Evolutionary conservation across 2,888 invertebrate species (phyloP).

Genomic region (Microctonus hyperodae): DNA sequence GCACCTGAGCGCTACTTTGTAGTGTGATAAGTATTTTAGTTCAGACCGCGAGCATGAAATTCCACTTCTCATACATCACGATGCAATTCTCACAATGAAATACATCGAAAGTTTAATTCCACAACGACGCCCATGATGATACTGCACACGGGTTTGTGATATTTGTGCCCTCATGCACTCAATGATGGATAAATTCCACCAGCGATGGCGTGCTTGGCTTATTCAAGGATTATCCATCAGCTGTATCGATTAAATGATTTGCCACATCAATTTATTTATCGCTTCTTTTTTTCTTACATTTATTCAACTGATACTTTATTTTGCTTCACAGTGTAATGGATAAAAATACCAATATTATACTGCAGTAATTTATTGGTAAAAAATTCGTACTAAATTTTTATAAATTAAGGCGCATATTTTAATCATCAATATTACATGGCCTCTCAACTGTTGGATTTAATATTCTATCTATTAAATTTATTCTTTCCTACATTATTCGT

Average conservation of each 20-base stretch:
- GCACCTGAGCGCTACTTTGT: neutral
- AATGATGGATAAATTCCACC: slow-evolving; percentile 25
- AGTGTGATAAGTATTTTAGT: slow-evolving; percentile 34
- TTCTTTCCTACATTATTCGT: neutral
- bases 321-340: neutral
- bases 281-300: neutral
- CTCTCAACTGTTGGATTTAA: too few species aligned
- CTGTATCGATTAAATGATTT: too few species aligned
- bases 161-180: slow-evolving; percentile 10
- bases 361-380: too few species aligned
- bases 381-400: too few species aligned
- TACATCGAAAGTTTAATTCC: slow-evolving; percentile 43
- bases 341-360: too few species aligned
- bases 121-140: slow-evolving; percentile 28
- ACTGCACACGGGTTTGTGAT: neutral
- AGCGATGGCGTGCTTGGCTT: neutral
- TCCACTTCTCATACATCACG: slow-evolving; percentile 42
- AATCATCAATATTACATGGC: too few species aligned
- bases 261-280: neutral
- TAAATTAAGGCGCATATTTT: too few species aligned
- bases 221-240: slow-evolving; percentile 10
- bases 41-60: slow-evolving; percentile 41
- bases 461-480: too few species aligned
- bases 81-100: slow-evolving; percentile 41
- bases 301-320: neutral